phyloP scores from a whole-genome alignment of 1,140 invertebrate genomes.

The Bicyclus anynana region DNA sequence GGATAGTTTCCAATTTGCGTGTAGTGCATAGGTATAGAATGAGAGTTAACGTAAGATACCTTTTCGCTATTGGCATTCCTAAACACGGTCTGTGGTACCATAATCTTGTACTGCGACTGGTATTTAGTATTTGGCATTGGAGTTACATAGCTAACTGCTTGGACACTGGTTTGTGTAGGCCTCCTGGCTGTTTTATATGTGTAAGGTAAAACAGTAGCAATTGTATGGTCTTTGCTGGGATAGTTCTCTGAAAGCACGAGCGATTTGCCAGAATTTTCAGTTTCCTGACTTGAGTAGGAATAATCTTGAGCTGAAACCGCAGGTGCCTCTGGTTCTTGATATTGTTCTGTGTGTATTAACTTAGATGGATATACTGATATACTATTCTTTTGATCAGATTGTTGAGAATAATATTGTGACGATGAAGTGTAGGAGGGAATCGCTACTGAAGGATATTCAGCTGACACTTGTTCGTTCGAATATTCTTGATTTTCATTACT shows the following conservation, averaged over 20 bases:
- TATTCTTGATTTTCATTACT: slow-evolving; percentile 25
- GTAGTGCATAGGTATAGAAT: slow-evolving; percentile 40
- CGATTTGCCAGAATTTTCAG: slow-evolving; percentile 33
- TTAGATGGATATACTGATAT: slow-evolving; percentile 41
- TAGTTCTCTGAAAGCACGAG: slow-evolving; percentile 55
- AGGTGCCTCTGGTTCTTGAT: slow-evolving; percentile 31
- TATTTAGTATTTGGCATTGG: slow-evolving; percentile 60
- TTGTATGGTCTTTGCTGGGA: slow-evolving; percentile 61
- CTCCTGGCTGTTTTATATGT: slow-evolving; percentile 37
- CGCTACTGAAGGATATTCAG: slow-evolving; percentile 24
- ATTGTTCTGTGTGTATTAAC: slow-evolving; percentile 38
- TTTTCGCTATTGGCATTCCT: slow-evolving; percentile 49
- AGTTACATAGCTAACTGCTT: slow-evolving; percentile 62
- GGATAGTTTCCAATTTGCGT: slow-evolving; percentile 30
- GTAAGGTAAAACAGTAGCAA: slow-evolving; percentile 59
- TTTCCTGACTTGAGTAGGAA: slow-evolving; percentile 39
- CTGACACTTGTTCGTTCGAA: slow-evolving; percentile 20
- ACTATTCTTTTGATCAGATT: slow-evolving; percentile 33
- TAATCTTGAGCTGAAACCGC: slow-evolving; percentile 35
- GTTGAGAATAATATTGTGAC: slow-evolving; percentile 34
- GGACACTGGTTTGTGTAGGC: slow-evolving; percentile 34
- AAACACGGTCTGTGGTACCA: slow-evolving; percentile 61
- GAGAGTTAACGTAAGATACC: slow-evolving; percentile 58
- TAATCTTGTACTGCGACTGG: slow-evolving; percentile 54
- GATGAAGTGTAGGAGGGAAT: slow-evolving; percentile 25